Evolutionary conservation across 2,113 vertebrate genomes (phyloP).

Genomic region (Porphyrio hochstetteri): DNA sequence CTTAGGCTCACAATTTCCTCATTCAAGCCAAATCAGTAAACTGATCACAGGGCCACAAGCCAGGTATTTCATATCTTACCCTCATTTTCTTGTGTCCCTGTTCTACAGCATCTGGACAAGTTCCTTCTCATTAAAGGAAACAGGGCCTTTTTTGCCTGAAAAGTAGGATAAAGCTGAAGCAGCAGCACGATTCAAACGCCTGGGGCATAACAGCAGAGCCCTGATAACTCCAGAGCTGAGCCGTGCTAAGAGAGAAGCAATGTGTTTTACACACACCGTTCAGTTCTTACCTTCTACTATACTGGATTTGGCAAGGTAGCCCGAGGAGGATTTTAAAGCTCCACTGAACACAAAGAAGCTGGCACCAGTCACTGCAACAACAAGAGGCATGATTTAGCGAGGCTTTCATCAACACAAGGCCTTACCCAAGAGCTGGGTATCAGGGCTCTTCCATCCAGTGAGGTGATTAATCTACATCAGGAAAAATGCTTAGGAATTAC

Average conservation of each 20-base stretch:
- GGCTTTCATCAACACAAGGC: neutral
- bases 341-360: constrained; percentile 99
- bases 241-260: neutral
- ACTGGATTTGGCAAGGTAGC: constrained; percentile 96
- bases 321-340: constrained; percentile 94
- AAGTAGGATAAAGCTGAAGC: neutral
- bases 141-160: neutral
- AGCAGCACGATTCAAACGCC: neutral
- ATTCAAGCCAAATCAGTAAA: neutral
- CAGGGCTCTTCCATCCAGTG: neutral
- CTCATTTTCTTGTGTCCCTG: neutral
- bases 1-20: neutral
- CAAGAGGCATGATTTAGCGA: constrained; percentile 17
- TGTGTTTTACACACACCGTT: neutral
- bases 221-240: neutral
- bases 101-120: neutral
- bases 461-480: neutral
- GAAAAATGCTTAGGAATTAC: neutral
- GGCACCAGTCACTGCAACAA: constrained; percentile 91
- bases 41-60: neutral
- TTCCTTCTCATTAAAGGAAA: neutral
- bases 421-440: neutral
- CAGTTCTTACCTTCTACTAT: constrained; percentile 94
- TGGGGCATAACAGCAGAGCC: neutral
- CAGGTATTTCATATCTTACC: neutral